A percentile compares a stretch with the other conserved stretches of the same genome.
Conservation (phyloP, 1,140 invertebrate genomes). For the Conopomorpha cramerella region DNA sequence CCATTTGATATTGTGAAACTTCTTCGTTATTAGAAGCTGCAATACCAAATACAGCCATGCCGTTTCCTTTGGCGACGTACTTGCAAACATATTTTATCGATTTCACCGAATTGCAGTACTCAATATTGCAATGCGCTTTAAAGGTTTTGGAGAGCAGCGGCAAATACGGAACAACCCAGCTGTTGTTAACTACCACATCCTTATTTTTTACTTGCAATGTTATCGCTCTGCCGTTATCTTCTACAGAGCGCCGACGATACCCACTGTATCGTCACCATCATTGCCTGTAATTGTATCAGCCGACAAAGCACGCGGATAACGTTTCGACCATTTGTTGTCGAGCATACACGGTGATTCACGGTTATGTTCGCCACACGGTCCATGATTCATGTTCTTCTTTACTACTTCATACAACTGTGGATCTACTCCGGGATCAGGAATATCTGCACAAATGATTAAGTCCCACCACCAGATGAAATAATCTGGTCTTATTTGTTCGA, state of each 20-base stretch:
- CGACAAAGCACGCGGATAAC: no score
- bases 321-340: no score
- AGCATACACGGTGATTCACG: conserved; percentile 12
- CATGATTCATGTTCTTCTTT: conserved; percentile 55
- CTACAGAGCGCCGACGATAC: no score
- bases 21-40: conserved; percentile 22
- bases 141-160: conserved; percentile 25
- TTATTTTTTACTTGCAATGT: conserved; percentile 10
- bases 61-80: conserved; percentile 46
- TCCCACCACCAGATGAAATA: no score
- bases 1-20: conserved; percentile 24
- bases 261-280: no score
- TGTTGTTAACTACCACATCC: conserved; percentile 18
- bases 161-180: conserved; percentile 42
- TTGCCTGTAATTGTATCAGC: no score
- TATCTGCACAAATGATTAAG: conserved; percentile 54
- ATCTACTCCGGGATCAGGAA: conserved; percentile 46
- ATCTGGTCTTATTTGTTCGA: conserved; percentile 26
- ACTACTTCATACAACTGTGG: conserved; percentile 34
- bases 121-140: conserved; percentile 38
- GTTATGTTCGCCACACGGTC: conserved; percentile 40
- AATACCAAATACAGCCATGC: conserved; percentile 25
- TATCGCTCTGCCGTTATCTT: no score
- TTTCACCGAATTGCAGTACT: conserved; percentile 32
- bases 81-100: conserved; percentile 16